Evolutionary conservation across 1,140 invertebrate genomes (phyloP).

Genomic region (Cryptotermes secundus): DNA sequence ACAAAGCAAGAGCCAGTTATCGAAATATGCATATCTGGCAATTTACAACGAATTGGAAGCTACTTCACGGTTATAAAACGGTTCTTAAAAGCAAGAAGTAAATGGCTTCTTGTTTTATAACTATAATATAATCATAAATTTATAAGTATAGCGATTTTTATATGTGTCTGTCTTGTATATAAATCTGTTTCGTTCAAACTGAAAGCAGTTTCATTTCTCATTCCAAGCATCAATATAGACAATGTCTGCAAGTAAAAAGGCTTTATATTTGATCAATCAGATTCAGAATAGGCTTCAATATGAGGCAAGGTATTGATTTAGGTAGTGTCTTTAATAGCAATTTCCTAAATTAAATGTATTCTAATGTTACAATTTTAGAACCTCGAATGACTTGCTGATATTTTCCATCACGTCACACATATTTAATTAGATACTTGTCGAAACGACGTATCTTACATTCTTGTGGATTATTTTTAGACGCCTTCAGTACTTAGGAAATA

Average conservation of each 20-base stretch:
- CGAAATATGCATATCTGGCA: not conserved
- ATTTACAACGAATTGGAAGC: not conserved
- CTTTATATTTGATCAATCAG: too few species aligned
- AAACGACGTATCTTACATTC: too few species aligned
- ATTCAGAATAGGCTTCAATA: too few species aligned
- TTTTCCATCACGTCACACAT: too few species aligned
- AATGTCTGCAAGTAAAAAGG: not conserved
- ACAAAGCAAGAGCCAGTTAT: not conserved
- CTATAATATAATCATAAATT: not conserved
- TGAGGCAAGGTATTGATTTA: too few species aligned
- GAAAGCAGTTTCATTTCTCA: not conserved
- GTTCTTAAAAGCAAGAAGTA: not conserved
- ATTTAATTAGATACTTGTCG: too few species aligned
- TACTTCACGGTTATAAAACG: not conserved
- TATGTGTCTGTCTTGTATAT: not conserved
- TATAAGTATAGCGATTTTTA: not conserved
- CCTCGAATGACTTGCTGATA: too few species aligned
- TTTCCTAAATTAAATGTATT: too few species aligned
- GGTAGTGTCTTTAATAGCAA: too few species aligned
- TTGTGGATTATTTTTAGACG: too few species aligned
- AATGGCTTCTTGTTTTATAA: not conserved
- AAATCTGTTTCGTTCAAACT: not conserved
- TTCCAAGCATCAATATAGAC: not conserved
- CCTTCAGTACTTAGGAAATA: too few species aligned
- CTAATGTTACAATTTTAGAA: too few species aligned